Percentiles rank a stretch among this genome's conserved stretches.
phyloP scores from a whole-genome alignment of 2,797 vertebrate species.

The Columba guinea region DNA sequence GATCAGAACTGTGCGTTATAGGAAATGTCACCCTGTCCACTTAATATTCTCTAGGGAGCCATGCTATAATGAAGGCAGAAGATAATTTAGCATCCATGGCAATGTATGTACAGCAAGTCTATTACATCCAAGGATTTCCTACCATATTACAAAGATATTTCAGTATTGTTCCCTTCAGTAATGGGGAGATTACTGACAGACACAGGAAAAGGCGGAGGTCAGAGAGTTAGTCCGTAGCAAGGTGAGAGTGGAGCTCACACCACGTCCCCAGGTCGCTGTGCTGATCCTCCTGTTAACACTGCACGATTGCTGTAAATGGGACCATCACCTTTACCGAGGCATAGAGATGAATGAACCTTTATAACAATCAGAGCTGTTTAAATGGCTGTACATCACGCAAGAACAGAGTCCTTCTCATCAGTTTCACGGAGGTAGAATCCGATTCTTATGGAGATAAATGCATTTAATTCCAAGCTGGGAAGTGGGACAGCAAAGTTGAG shows the following conservation, averaged over 20 bases:
- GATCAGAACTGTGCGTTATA: background rate
- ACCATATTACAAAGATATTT: background rate
- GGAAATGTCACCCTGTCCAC: slow-evolving; percentile 39
- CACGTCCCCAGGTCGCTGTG: background rate
- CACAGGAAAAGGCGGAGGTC: slow-evolving; percentile 11
- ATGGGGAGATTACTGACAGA: background rate
- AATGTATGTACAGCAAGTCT: background rate
- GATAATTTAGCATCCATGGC: background rate
- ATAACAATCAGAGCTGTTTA: background rate
- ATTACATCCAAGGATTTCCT: background rate
- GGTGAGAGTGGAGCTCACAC: background rate
- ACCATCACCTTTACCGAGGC: background rate
- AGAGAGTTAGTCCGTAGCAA: background rate
- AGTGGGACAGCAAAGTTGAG: background rate
- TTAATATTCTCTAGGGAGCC: slow-evolving; percentile 2
- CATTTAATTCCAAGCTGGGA: background rate
- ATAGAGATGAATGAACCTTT: background rate
- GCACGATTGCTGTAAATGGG: background rate
- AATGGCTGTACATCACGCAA: background rate
- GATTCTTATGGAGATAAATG: background rate
- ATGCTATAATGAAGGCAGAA: background rate
- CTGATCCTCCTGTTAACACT: background rate
- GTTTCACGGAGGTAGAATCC: background rate
- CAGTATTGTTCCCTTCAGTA: background rate
- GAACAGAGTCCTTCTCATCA: background rate